Evolutionary conservation across 2,797 vertebrate species (phyloP), one percentile per base, ranked within the genome.

Genomic region (Pseudopleuronectes americanus): DNA sequence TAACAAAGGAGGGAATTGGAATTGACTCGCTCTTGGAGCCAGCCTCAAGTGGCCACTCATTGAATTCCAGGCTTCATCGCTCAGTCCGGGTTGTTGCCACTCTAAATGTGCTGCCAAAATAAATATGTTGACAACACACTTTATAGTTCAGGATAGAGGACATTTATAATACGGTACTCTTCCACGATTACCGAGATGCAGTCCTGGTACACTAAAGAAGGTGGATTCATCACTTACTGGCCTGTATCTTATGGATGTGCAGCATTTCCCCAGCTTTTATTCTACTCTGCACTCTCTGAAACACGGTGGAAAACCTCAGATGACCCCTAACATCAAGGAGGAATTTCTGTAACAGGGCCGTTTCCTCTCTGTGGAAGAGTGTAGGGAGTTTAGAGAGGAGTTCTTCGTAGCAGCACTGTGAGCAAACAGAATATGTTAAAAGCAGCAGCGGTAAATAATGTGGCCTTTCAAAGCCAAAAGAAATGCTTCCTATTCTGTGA

Each of bases 361-460:
- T 56, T 63, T 61, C 28, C 10, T 71, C 28, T 79, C 66, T 70
- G 71, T 67, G 2, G n/a, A 71, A 47, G 45, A 64, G 17, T 24
- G 57, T 51, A 23, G 43, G 43, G 55, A 56, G 75, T 58, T 60
- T 84, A 69, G 62, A 78, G 62, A 61, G 60, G 66, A 76, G 84
- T 73, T 84, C 77, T 81, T 81, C 72, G 57, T 74, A 58, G 77
- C 60, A 57, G 23, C 60, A 56, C 55, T 26, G 14, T 45, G 51
- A 80, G 72, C 55, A 77, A 86, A 77, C 47, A 76, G 74, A 82
- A 80, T 55, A 70, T 43, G 76, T 88, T 71, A 58, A 87, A 86
- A 83, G 66, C 76, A 81, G 57, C 62, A 64, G 64, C 57, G 28
- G 65, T 82, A 62, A 85, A 81, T 86, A 85, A 85, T 74, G 56